Base-by-base conservation (phyloP, 2,797 vertebrate species). In the Kryptolebias ocellatus region DNA sequence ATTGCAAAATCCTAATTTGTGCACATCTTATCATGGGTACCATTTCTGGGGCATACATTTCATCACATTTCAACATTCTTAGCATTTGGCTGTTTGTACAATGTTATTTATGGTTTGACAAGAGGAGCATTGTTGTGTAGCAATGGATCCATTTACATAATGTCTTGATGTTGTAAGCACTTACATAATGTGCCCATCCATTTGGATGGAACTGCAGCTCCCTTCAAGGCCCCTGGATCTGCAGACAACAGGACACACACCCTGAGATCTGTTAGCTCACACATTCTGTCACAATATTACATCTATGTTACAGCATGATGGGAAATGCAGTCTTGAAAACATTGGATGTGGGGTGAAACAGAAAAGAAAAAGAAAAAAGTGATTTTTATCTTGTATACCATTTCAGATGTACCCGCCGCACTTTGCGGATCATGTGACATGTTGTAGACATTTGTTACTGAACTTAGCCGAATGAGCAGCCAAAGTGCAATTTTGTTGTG, bases 91-190 rank as follows among this genome's bases (percentile, higher is more conserved):
- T 62, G 80, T 92, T 93, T 82, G 78, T 90, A 82, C 63, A 83
- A 67, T 67, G 67, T 88, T 91, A 88, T 90, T 90, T 90, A 87
- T 94, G 83, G 93, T 94, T 93, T 91, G 90, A 92, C 90, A 93
- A 88, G 85, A 86, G 80, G 59, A 78, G 83, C 80, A 89, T 92
- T 90, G 92, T 92, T 91, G 89, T 90, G 83, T 91, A 92, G 93
- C 91, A 94, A 94, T 88, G 17, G 75, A 87, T 49, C 80, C 86
- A 93, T 93, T 94, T 92, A 93, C 88, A 92, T 93, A 91, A 94
- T 93, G 92, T 89, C 76, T 90, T 79, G 73, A 87, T 93, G 89
- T 86, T 85, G 87, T 92, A 91, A 93, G 90, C 82, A 85, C 89
- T 92, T 93, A 91, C 90, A 90, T 94, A 93, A 94, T 82, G 73